Base-by-base conservation (phyloP, 2,888 invertebrate species). In the Cryptophagus acutangulus region DNA sequence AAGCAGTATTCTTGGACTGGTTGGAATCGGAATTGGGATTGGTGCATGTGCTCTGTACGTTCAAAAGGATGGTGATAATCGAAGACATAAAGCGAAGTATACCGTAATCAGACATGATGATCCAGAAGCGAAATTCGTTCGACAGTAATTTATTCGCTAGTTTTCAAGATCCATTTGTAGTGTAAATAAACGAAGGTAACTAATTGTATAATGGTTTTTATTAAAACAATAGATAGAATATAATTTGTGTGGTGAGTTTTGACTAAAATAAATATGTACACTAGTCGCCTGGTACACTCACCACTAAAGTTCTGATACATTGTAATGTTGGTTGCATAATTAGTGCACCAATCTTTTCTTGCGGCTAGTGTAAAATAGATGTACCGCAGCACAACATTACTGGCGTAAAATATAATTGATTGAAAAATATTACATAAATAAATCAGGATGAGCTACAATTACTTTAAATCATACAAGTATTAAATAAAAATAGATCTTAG, bases 31-130 rank as follows among this genome's bases (percentile, higher is more conserved):
- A 13, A 33, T 70, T 24, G 78, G 75, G 2, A 50, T 74, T 33
- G 64, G 66, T 43, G 74, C 72, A 24, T 78, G 82, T 52, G 58
- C 70, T 14, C 9, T 41, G 5, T 60, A 61, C 36, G 51, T 54
- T 38, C 36, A 43, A 15, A 67, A 71, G 43, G 81, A 82, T 59
- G 79, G 81, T 36, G 81, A 83, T 58, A 82, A 83, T 29, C 74
- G 76, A 46, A 75, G 74, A 57, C 83, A 82, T 66, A 84, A 82
- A 64, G 56, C 66, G 25, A 66, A 71, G 13, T 82, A 79, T 59
- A 74, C 79, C 20, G 75, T 84, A 5, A 74, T 79, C 66, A 74
- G 84, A 45, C 74, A 82, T 9, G 82, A 83, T 53, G 84, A 84
- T 60, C 84, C 84, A 1, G 72, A 51, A 46, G 69, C 59, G 12